phyloP scores from a whole-genome alignment of 2,888 invertebrate species.

The Dryadula phaetusa region DNA sequence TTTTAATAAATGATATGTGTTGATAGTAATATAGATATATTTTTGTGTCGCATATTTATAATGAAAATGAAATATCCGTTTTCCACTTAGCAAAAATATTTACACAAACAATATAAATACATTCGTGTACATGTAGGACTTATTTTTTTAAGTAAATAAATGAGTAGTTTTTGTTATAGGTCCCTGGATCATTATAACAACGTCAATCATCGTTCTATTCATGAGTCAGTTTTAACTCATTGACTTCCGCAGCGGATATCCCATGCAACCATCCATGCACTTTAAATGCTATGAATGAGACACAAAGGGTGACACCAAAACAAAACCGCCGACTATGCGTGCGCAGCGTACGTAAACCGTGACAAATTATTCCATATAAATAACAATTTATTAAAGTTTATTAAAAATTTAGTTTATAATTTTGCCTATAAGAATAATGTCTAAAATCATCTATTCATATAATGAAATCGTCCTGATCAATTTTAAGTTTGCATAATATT shows the following conservation, averaged over 20 bases:
- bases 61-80: too few relatives aligned
- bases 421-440: neutral
- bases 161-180: neutral
- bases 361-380: slow-evolving; percentile 60
- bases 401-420: neutral
- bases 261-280: slow-evolving; percentile 59
- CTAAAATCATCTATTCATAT: too few relatives aligned
- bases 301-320: slow-evolving; percentile 72
- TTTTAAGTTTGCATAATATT: too few relatives aligned
- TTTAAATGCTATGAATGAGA: slow-evolving; percentile 56
- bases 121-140: too few relatives aligned
- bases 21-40: neutral
- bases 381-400: slow-evolving; percentile 37
- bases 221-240: slow-evolving; percentile 50
- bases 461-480: too few relatives aligned
- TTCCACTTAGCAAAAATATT: neutral
- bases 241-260: slow-evolving; percentile 60
- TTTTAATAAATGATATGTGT: neutral
- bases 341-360: slow-evolving; percentile 67
- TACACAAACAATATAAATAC: neutral
- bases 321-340: slow-evolving; percentile 70
- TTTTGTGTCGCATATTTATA: too few relatives aligned
- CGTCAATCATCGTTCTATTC: slow-evolving; percentile 38
- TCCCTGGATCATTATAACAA: slow-evolving; percentile 46
- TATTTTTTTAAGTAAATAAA: neutral